phyloP scores from a whole-genome alignment of 2,113 vertebrate genomes.

The Myiopsitta monachus region DNA sequence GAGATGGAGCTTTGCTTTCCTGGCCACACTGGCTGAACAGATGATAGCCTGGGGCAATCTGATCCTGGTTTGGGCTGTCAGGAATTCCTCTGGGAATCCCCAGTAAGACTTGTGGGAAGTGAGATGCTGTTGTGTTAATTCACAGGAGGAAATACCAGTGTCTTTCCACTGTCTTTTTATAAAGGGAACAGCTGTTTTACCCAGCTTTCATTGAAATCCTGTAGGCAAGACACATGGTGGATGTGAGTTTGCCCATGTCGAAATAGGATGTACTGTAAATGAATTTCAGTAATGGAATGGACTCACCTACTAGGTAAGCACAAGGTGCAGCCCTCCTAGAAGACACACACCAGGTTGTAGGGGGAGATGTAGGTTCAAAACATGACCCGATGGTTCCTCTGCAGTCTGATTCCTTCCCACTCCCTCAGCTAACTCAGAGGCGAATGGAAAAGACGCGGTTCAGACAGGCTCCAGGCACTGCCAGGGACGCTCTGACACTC shows the following conservation, averaged over 20 bases:
- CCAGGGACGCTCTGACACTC: neutral
- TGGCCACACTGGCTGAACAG: neutral
- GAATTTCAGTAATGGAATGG: neutral
- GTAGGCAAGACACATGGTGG: neutral
- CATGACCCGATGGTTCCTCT: conserved; percentile 32
- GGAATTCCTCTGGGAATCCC: conserved; percentile 47
- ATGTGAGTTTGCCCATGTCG: neutral
- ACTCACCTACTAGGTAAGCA: conserved; percentile 1
- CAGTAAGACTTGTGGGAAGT: neutral
- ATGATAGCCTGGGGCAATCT: conserved; percentile 9
- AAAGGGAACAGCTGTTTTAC: neutral
- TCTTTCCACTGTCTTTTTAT: conserved; percentile 2
- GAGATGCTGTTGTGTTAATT: conserved; percentile 45
- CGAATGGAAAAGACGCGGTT: neutral
- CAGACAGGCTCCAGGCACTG: conserved; percentile 21
- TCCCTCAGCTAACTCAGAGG: conserved; percentile 31
- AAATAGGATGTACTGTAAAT: neutral
- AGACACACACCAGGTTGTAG: neutral
- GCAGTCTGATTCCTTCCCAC: conserved; percentile 2
- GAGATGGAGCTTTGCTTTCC: conserved; percentile 17
- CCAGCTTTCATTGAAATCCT: neutral
- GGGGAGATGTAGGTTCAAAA: conserved; percentile 8
- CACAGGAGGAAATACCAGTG: conserved; percentile 24
- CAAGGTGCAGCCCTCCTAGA: neutral
- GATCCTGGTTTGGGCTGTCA: conserved; percentile 22